phyloP scores from a whole-genome alignment of 2,797 vertebrate genomes.

The Sebastes baramenuke region DNA sequence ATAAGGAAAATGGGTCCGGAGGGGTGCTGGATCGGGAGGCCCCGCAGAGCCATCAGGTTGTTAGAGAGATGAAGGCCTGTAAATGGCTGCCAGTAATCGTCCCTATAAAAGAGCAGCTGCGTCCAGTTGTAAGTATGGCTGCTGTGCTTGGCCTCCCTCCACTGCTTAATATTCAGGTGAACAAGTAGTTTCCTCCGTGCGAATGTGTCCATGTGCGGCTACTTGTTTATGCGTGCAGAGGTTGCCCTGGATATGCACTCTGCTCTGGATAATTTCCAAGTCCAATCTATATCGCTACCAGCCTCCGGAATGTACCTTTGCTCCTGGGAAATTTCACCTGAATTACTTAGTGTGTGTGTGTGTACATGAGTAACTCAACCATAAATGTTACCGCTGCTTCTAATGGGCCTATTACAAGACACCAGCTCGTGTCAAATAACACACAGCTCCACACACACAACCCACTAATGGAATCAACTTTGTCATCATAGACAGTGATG shows the following conservation, averaged over 20 bases:
- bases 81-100: slow-evolving; percentile 69
- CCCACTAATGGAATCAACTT: slow-evolving; percentile 64
- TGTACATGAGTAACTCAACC: slow-evolving; percentile 59
- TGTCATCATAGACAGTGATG: slow-evolving; percentile 70
- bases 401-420: slow-evolving; percentile 66
- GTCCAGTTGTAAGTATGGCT: slow-evolving; percentile 47
- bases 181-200: slow-evolving; percentile 20
- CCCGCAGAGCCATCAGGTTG: slow-evolving; percentile 56
- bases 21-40: slow-evolving; percentile 36
- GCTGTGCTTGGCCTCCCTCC: slow-evolving; percentile 42
- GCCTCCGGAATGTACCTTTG: slow-evolving; percentile 77
- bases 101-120: slow-evolving; percentile 71
- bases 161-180: slow-evolving; percentile 55
- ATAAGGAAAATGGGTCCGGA: slow-evolving; percentile 45
- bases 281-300: slow-evolving; percentile 71
- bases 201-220: slow-evolving; percentile 23
- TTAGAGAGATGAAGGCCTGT: slow-evolving; percentile 65
- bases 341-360: slow-evolving; percentile 47
- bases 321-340: slow-evolving; percentile 76
- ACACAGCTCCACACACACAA: slow-evolving; percentile 28
- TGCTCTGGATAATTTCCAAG: slow-evolving; percentile 73
- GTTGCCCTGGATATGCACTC: slow-evolving; percentile 76
- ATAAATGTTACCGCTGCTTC: slow-evolving; percentile 57
- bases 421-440: slow-evolving; percentile 51
- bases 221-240: slow-evolving; percentile 60